These are phyloP conservation scores for Bactericera cockerelli DNA, from an alignment of 1,140 invertebrate species.

Conservation along the genomic window DNA sequence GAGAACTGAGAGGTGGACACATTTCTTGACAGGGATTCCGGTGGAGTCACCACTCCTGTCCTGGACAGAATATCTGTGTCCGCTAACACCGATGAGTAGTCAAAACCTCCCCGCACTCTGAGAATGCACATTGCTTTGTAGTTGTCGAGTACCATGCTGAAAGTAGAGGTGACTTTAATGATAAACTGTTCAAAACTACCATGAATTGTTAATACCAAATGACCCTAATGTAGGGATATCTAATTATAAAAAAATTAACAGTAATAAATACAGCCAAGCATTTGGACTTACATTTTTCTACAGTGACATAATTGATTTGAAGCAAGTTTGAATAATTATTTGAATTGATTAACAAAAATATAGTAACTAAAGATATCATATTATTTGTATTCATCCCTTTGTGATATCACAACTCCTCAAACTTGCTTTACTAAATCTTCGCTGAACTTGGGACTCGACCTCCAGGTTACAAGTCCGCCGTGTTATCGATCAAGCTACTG, in stretches of 20 bases:
- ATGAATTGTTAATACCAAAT: not conserved
- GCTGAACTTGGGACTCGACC: too few relatives aligned
- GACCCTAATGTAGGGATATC: not conserved
- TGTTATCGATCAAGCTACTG: too few relatives aligned
- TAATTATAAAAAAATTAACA: not conserved
- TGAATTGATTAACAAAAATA: too few relatives aligned
- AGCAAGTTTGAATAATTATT: too few relatives aligned
- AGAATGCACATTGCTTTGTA: constrained; percentile 80
- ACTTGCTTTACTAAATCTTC: too few relatives aligned
- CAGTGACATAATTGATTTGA: too few relatives aligned
- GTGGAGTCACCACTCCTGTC: constrained; percentile 19
- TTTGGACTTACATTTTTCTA: too few relatives aligned
- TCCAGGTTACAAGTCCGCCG: too few relatives aligned
- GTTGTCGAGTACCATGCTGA: constrained; percentile 80
- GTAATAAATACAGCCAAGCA: too few relatives aligned
- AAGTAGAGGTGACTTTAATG: constrained; percentile 24
- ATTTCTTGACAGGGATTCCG: constrained; percentile 33
- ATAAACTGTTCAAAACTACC: not conserved
- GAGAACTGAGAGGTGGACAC: constrained; percentile 46
- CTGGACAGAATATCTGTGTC: constrained; percentile 31
- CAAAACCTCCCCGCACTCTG: constrained; percentile 63
- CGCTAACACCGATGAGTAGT: constrained; percentile 45
- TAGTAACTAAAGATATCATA: too few relatives aligned
- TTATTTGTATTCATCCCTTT: too few relatives aligned
- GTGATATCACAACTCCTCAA: too few relatives aligned